Evolutionary conservation across 2,797 vertebrate species (phyloP), one percentile per base, ranked within the genome.

Genomic region (Yasuhikotakia modesta): DNA sequence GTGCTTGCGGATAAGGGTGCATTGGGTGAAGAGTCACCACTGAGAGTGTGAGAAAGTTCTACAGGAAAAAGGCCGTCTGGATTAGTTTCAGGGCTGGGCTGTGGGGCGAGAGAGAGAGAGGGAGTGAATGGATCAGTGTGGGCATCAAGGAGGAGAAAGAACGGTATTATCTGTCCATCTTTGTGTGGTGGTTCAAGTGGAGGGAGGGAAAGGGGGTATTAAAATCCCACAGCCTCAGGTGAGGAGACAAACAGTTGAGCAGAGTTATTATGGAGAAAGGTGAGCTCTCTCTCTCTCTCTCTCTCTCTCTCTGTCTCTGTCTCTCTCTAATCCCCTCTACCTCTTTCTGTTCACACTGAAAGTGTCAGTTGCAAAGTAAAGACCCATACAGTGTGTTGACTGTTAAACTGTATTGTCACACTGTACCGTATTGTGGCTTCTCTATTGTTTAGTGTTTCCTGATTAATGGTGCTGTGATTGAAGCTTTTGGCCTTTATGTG

Each of bases 201-300:
- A 48, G 57, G 52, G 71, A 1, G 70, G 67, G 45, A 60, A 72
- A 63, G 48, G 52, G 45, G 80, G 82, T 87, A 82, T 89, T 76
- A 82, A 85, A 85, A 90, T 91, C 87, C 84, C 81, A 82, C 81
- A 85, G 91, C 90, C 90, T 86, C 88, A 91, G 91, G 91, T 92
- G 90, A 92, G 85, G 88, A 87, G 87, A 91, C 88, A 86, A 91
- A 92, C 91, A 93, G 91, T 91, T 93, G 92, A 93, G 86, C 76
- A 16, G 70, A 86, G 89, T 90, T 89, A 92, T 92, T 89, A 89
- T 88, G 84, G 89, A 84, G 91, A 91, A 94, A 93, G 88, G 86
- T 91, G 92, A 93, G 90, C 91, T 88, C 84, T 79, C 72, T 55
- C 52, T 27, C 60, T 83, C 30, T 73, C 48, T 77, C 76, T 67